Evolutionary conservation across 2,888 invertebrate genomes (phyloP), one percentile per base, ranked within the genome.

Genomic region (Nephrotoma appendiculata): DNA sequence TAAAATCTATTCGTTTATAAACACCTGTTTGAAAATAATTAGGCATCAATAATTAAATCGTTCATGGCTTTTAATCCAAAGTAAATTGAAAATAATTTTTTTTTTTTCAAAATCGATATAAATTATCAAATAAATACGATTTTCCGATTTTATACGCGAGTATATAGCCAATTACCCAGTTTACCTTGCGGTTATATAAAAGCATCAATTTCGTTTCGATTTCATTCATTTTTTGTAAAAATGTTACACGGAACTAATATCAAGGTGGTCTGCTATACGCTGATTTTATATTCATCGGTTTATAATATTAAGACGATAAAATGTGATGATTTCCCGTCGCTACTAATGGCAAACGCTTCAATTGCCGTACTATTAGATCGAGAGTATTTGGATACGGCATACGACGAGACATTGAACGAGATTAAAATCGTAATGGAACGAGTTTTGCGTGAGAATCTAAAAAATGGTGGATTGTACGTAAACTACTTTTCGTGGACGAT

Each of bases 361-460:
- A 93, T 96, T 90, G 96, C 95, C 31, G 93, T 96, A 87, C 93
- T 96, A 7, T 91, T 96, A 87, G 96, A 96, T 90, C 93, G 93
- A 86, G 93, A 94, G 88, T 95, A 94, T 89, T 93, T 96, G 88
- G 93, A 93, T 41, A 93, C 93, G 57, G 93, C 94, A 88, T 94
- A 95, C 88, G 93, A 94, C 87, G 90, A 92, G 31, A 91, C 93
- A 41, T 89, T 94, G 88, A 92, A 92, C 87, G 92, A 93, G 86
- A 92, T 96, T 87, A 94, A 94, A 89, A 93, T 93, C 88, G 93
- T 94, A 88, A 93, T 96, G 87, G 94, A 94, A 89, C 93, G 94
- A 89, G 91, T 94, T 42, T 92, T 94, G 89, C 92, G 94, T 86
- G 94, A 95, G 88, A 93, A 95, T 89, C 92, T 95, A 87, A 94